Evolutionary conservation across 1,140 invertebrate species (phyloP), one percentile per base, ranked within the genome.

Genomic region (Drosophila paulistorum): DNA sequence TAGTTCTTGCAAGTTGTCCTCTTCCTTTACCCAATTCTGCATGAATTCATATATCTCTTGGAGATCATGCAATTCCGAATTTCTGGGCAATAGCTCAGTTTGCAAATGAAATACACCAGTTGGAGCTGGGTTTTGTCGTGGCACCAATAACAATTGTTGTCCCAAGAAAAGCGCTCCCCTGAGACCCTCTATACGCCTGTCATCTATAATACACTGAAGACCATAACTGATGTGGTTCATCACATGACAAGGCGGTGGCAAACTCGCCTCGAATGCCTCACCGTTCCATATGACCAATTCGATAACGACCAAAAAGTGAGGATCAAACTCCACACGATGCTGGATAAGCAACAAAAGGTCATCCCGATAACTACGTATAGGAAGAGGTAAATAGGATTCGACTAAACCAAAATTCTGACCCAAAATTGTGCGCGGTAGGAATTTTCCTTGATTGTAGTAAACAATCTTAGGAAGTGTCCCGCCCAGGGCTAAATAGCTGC

Each of bases 291-390:
- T 85, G 0, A 94, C 83, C 30, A 93, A 81, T 70, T 94, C 93
- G n/a, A 94, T 58, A 6, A 91, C 80, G 11, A 87, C 73, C 7
- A 93, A 71, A 4, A 84, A 79, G 63, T 94, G 93, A 0, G 89
- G 90, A 26, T 77, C 79, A 63, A 93, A 92, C 41, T 90, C 71
- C 0, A 94, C 77, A 3, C 79, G 77, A 67, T 93, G 92, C 83
- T 94, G 93, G 41, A 93, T 92, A n/a, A 94, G 71, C 20, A 94
- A 68, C 57, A 94, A 71, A 1, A 93, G 79, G 81, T 94, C 93
- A 77, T 94, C 93, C 26, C 93, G 84, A 63, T 93, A 93, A 3
- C 90, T 93, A 57, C 90, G 87, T 11, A 93, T 76, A 1, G 92
- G 90, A n/a, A 94, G 81, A 0, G 93, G 90, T 37, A 93, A 55